These are phyloP conservation scores for Lucilia sericata DNA, from an alignment of 1,140 invertebrate species.

Conservation along the genomic window DNA sequence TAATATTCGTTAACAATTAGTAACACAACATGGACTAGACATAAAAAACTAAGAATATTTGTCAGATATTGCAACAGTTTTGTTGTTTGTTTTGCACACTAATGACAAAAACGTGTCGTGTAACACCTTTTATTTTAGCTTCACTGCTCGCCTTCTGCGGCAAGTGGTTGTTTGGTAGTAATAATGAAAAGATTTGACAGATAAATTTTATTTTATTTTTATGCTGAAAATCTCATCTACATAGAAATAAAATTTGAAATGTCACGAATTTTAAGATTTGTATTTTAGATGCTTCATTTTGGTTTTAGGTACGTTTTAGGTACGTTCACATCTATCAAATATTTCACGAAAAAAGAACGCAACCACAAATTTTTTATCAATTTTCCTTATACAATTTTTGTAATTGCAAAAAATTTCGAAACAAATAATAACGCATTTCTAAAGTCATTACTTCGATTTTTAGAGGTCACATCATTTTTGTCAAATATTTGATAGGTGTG, in stretches of 20 bases:
- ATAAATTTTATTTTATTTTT: not conserved
- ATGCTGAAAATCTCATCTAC: not conserved
- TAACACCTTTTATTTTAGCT: constrained; percentile 1
- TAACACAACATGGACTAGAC: no score
- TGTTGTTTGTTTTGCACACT: not conserved
- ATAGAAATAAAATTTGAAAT: constrained; percentile 1
- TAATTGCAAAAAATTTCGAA: no score
- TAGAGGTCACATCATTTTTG: no score
- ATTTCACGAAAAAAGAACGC: no score
- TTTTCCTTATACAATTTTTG: no score
- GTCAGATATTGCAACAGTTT: not conserved
- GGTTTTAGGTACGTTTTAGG: no score
- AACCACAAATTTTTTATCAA: no score
- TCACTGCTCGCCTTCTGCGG: not conserved
- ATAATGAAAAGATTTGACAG: not conserved
- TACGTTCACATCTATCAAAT: no score
- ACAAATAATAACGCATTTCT: no score
- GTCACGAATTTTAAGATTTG: constrained; percentile 18
- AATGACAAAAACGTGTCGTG: constrained; percentile 11
- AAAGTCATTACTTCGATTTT: no score
- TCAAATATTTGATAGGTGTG: no score
- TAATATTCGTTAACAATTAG: not conserved
- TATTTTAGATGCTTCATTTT: not conserved
- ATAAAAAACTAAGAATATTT: no score
- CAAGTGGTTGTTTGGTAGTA: not conserved